phyloP scores from a whole-genome alignment of 2,888 invertebrate species.

The Microchrysa polita region DNA sequence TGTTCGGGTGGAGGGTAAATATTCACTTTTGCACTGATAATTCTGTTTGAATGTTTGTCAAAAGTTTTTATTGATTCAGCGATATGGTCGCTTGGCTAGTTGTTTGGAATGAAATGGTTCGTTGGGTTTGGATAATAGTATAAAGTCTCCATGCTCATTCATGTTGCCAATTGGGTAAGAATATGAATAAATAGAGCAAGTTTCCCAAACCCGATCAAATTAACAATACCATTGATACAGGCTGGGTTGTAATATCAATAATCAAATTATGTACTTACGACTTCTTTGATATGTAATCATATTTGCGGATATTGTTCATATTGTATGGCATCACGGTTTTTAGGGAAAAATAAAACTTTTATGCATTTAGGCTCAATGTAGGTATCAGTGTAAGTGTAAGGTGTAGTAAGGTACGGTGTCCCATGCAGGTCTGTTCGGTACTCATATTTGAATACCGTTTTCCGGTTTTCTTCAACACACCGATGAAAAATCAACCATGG shows the following conservation, averaged over 20 bases:
- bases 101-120: constrained; percentile 32
- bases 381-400: too few relatives aligned
- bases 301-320: neutral
- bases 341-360: too few relatives aligned
- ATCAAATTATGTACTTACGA: constrained; percentile 29
- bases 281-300: constrained; percentile 7
- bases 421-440: too few relatives aligned
- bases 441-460: too few relatives aligned
- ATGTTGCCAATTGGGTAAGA: constrained; percentile 5
- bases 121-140: constrained; percentile 42
- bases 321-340: too few relatives aligned
- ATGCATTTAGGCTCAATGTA: too few relatives aligned
- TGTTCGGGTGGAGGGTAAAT: constrained; percentile 13
- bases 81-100: constrained; percentile 25
- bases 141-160: too few relatives aligned
- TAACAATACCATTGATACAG: constrained; percentile 20
- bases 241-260: constrained; percentile 11
- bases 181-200: constrained; percentile 6
- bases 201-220: constrained; percentile 15
- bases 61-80: constrained; percentile 48
- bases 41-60: constrained; percentile 45
- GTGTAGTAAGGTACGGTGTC: too few relatives aligned
- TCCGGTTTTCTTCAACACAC: too few relatives aligned
- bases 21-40: constrained; percentile 39
- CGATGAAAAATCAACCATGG: too few relatives aligned